Evolutionary conservation across 92 coral and sea anemone species (phyloP), one percentile per base, ranked within the genome.

Genomic region (Palythoa grandis): DNA sequence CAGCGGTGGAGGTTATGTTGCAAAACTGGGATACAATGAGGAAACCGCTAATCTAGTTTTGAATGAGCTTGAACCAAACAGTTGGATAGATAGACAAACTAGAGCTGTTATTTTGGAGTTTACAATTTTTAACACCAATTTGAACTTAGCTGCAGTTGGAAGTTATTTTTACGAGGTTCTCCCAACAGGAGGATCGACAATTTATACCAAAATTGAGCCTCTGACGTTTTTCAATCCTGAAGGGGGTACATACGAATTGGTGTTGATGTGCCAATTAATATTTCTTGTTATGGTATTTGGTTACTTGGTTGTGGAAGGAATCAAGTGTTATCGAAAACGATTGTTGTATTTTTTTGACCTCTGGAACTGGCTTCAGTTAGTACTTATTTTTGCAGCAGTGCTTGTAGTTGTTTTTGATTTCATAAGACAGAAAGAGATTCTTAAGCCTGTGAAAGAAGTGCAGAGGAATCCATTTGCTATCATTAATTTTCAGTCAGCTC

Each of bases 1-100:
- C 74, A 72, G 25, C 37, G 92, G 89, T 7, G 89, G 89, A 9
- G 92, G 89, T 5, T 89, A 70, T 37, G 85, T 60, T 6, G 86
- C 91, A 0, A 37, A 77, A 17, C 29, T 88, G 11, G 91, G 91
- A 3, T 88, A 88, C 69, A 83, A 88, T 56, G 80, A 52, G 12
- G 9, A 43, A 43, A 43, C 50, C 9, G 50, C 50, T 43, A 5
- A 43, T 43, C 50, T 5, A 3, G 50, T 43, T 43, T 43, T 43
- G 50, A 43, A 43, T 9, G 86, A 89, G 15, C 82, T 89, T 52
- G 53, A 12, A 16, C 38, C 43, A 3, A 89, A 89, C 13, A 23
- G 39, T 3, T 89, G 92, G 92, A 89, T 85, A 57, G 92, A 89
- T 60, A 80, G 89, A 37, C 89, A 85, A 50, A 89, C 92, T 5